Evolutionary conservation across 2,797 vertebrate genomes (phyloP), one percentile per base, ranked within the genome.

Genomic region (Neosilurus mollespiculum): DNA sequence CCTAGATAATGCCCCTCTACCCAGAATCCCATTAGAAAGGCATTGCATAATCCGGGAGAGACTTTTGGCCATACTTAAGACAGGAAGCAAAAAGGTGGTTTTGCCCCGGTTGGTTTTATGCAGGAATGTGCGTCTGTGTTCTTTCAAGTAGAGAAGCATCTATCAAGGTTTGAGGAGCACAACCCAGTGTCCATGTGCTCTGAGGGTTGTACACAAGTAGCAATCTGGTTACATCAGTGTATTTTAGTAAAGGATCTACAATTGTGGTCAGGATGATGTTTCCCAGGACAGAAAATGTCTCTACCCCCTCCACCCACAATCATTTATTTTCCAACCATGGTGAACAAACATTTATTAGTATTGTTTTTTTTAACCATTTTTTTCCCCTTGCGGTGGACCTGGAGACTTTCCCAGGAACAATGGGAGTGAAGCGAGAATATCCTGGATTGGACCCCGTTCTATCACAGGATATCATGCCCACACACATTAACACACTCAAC

Each of bases 1-100:
- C 71, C 78, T 70, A 76, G 87, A 86, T 88, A 86, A 87, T 87
- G 81, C 78, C 62, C 77, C 78, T 81, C 43, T 20, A 78, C 49
- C 86, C 54, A 82, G 69, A 73, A 71, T 43, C 43, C 62, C 51
- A 82, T 78, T 71, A 72, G 24, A 20, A 59, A n/a, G 18, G 9
- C 4, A 18, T 82, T 83, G 67, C 24, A 64, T 80, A 83, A 80
- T 77, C 43, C n/a, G 22, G 61, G 43, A 76, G 54, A 37, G 67
- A 64, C 9, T 53, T 43, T 30, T 53, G 24, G 77, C 43, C n/a
- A 65, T 53, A 65, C 43, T 37, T 58, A 58, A 67, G 64, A 80
- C 37, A 20, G 26, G 53, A 43, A 30, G 53, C n/a, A 51, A 78
- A 54, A 69, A 80, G n/a, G 16, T 62, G 69, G 24, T 34, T 15